phyloP scores from a whole-genome alignment of 2,113 vertebrate genomes.

The Bujurquina vittata region DNA sequence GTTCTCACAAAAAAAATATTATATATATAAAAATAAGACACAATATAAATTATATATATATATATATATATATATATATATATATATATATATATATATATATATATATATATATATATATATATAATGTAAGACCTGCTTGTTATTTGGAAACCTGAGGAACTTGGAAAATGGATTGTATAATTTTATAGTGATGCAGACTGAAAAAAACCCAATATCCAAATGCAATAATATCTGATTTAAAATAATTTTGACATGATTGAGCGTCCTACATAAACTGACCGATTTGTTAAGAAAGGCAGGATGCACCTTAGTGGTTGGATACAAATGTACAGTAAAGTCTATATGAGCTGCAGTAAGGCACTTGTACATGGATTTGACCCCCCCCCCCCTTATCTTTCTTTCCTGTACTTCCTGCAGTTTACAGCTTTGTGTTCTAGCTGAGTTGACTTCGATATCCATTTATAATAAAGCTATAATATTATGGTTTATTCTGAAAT shows the following conservation, averaged over 20 bases:
- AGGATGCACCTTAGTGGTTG: neutral
- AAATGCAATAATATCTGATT: neutral
- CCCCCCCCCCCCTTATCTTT: slow-evolving; percentile 9
- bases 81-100: no score
- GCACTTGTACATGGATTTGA: slow-evolving; percentile 27
- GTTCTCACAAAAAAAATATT: no score
- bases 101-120: no score
- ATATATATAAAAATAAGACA: no score
- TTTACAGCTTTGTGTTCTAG: slow-evolving; percentile 24
- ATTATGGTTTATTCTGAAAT: neutral
- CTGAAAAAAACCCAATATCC: neutral
- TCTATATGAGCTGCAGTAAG: slow-evolving; percentile 6
- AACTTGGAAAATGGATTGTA: neutral
- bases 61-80: no score
- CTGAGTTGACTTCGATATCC: neutral
- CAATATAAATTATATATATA: no score
- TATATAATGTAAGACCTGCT: neutral
- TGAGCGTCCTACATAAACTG: neutral
- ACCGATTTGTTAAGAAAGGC: neutral
- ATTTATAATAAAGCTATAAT: neutral
- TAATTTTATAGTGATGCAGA: neutral
- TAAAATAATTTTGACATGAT: neutral
- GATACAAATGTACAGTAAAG: neutral
- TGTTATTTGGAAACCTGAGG: neutral
- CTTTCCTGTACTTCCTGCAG: slow-evolving; percentile 7